Evolutionary conservation across 2,888 invertebrate species (phyloP).

Genomic region (Stomorhina lunata): DNA sequence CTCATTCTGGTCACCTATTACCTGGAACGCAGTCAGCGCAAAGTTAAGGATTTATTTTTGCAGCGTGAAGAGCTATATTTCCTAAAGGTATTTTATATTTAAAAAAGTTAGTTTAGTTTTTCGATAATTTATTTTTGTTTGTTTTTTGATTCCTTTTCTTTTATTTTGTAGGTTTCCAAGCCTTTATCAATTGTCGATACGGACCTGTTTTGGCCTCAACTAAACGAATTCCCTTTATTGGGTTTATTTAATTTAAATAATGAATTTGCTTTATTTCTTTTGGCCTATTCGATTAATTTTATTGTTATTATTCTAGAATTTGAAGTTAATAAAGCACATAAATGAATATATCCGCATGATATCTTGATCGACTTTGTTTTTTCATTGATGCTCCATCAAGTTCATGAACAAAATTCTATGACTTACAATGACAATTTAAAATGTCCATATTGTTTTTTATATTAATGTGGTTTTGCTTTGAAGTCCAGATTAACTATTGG

Average conservation of each 20-base stretch:
- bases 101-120: slow-evolving; percentile 54
- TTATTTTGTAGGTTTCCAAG: slow-evolving; percentile 9
- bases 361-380: too few relatives aligned
- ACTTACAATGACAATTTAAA: too few relatives aligned
- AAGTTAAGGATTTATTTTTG: slow-evolving; percentile 68
- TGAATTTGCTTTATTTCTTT: slow-evolving; percentile 73
- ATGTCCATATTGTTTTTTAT: too few relatives aligned
- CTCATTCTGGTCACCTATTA: slow-evolving; percentile 68
- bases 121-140: neutral
- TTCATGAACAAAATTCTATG: too few relatives aligned
- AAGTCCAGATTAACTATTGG: too few relatives aligned
- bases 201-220: slow-evolving; percentile 67
- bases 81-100: slow-evolving; percentile 54
- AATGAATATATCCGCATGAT: neutral
- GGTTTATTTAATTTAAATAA: slow-evolving; percentile 73
- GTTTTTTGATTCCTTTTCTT: neutral
- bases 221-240: slow-evolving; percentile 69
- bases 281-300: slow-evolving; percentile 74
- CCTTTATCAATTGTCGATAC: slow-evolving; percentile 41
- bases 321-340: slow-evolving; percentile 55
- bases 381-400: too few relatives aligned
- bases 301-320: slow-evolving; percentile 75
- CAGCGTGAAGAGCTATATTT: slow-evolving; percentile 65
- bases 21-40: slow-evolving; percentile 68
- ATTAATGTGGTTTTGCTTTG: too few relatives aligned